phyloP scores from a whole-genome alignment of 1,140 invertebrate genomes.

The Diachasma alloeum region DNA sequence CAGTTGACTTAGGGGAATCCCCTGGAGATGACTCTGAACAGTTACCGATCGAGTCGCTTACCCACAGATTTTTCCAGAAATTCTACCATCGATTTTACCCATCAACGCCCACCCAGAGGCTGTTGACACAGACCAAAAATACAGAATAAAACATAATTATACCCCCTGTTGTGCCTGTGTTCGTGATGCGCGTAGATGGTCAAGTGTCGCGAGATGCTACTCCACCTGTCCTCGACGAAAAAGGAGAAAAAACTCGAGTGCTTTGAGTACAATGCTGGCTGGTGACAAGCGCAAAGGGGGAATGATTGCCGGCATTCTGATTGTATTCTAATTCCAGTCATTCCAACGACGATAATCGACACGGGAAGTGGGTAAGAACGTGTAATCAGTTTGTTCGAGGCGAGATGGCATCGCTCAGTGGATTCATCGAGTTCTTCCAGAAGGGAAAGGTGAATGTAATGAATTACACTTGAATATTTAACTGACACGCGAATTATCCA shows the following conservation, averaged over 20 bases:
- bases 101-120: background rate
- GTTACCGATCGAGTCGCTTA: background rate
- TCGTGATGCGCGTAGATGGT: background rate
- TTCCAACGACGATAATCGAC: background rate
- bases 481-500: no score
- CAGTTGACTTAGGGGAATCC: background rate
- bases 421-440: conserved; percentile 83
- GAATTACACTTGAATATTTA: background rate
- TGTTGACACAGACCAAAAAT: background rate
- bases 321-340: background rate
- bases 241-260: background rate
- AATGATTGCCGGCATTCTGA: background rate
- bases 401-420: conserved; percentile 67
- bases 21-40: background rate
- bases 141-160: background rate
- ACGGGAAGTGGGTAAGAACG: background rate
- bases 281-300: background rate
- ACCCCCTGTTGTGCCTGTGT: background rate
- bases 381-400: background rate
- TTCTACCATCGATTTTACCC: background rate
- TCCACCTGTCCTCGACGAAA: background rate
- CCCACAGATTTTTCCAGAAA: background rate
- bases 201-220: background rate
- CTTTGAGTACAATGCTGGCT: background rate
- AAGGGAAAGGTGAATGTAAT: conserved; percentile 75